Percentiles rank a stretch among this genome's conserved stretches.
These are phyloP conservation scores for Podotricha telesiphe DNA, from an alignment of 2,888 invertebrate genomes.

Conservation along the genomic window DNA sequence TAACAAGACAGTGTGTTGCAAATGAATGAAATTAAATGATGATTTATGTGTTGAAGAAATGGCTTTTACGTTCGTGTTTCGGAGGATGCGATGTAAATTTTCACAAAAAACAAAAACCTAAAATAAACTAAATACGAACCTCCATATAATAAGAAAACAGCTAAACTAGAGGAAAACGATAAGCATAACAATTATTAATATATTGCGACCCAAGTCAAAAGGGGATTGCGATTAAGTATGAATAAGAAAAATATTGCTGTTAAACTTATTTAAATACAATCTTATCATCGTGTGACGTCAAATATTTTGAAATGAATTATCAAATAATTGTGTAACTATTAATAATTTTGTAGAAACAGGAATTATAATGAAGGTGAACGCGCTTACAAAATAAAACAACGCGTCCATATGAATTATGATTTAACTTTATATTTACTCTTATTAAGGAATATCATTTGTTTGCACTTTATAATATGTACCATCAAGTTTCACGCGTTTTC, in stretches of 20 bases:
- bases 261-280: background rate
- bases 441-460: too few relatives aligned
- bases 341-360: constrained; percentile 15
- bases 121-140: too few relatives aligned
- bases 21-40: too few relatives aligned
- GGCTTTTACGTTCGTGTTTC: too few relatives aligned
- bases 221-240: background rate
- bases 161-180: too few relatives aligned
- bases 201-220: background rate
- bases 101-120: too few relatives aligned
- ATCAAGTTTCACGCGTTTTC: too few relatives aligned
- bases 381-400: constrained; percentile 12
- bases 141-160: too few relatives aligned
- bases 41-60: too few relatives aligned
- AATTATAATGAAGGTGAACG: constrained; percentile 16
- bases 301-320: constrained; percentile 13
- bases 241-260: background rate
- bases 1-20: too few relatives aligned
- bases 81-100: too few relatives aligned
- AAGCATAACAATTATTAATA: background rate
- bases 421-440: background rate
- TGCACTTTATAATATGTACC: too few relatives aligned
- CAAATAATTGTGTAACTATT: constrained; percentile 13
- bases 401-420: background rate
- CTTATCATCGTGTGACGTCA: constrained; percentile 3